Conservation (phyloP, 1,140 invertebrate species). For the Tetragonula clypearis region DNA sequence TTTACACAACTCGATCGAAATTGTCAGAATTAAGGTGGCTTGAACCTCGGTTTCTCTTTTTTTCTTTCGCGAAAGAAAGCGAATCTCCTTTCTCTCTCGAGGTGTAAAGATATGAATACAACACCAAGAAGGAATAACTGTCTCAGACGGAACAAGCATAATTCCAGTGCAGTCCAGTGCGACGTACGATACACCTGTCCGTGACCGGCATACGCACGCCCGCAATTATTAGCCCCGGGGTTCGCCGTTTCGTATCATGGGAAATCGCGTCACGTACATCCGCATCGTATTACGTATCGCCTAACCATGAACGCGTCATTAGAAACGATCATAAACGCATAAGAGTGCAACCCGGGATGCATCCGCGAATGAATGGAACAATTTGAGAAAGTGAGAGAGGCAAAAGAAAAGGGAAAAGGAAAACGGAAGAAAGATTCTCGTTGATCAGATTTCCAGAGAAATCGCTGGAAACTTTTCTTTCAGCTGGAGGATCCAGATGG, state of each 20-base stretch:
- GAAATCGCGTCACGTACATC: slow-evolving; percentile 49
- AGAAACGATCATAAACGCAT: slow-evolving; percentile 50
- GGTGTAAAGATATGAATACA: neutral
- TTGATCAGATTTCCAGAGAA: no score
- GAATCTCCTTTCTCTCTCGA: no score
- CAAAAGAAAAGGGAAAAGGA: neutral
- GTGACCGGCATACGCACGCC: slow-evolving; percentile 45
- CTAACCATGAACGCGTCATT: slow-evolving; percentile 54
- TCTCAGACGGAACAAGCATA: slow-evolving; percentile 19
- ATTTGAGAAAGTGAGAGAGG: neutral
- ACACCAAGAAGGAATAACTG: slow-evolving; percentile 6
- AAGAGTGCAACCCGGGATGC: slow-evolving; percentile 26
- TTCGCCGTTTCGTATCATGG: slow-evolving; percentile 46
- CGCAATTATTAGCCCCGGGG: slow-evolving; percentile 44
- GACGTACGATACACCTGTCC: slow-evolving; percentile 44
- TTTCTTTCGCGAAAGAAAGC: neutral
- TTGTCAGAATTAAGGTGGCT: no score
- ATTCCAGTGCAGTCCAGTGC: slow-evolving; percentile 26
- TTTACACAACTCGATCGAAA: no score
- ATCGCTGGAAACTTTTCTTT: neutral
- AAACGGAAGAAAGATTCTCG: neutral
- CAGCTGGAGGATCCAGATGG: neutral
- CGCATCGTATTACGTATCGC: slow-evolving; percentile 49
- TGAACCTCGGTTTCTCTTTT: no score
- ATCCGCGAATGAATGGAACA: neutral